phyloP scores from a whole-genome alignment of 2,888 invertebrate species.

The Physocephala rufipes region DNA sequence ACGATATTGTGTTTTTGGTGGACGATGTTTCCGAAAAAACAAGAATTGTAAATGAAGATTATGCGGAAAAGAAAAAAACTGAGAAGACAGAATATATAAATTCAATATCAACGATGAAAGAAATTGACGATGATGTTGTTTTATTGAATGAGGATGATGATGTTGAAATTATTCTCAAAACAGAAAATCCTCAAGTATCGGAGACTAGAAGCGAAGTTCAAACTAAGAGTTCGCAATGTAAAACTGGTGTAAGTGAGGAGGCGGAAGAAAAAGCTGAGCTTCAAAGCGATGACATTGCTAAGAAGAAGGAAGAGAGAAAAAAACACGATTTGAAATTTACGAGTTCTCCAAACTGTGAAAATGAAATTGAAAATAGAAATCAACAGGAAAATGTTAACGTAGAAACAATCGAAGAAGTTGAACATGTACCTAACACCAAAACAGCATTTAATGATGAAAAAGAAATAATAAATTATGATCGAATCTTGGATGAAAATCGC shows the following conservation, averaged over 20 bases:
- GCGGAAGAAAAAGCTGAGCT: slow-evolving; percentile 31
- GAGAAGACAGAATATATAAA: slow-evolving; percentile 18
- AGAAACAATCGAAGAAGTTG: background rate
- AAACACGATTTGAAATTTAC: no score
- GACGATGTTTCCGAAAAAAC: slow-evolving; percentile 39
- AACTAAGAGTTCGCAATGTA: slow-evolving; percentile 20
- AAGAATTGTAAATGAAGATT: slow-evolving; percentile 2
- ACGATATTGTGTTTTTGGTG: slow-evolving; percentile 58
- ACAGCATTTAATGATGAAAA: background rate
- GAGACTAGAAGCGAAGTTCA: slow-evolving; percentile 1
- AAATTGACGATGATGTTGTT: slow-evolving; percentile 53
- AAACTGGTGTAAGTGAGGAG: slow-evolving; percentile 27
- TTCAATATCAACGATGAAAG: background rate
- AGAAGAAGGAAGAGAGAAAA: no score
- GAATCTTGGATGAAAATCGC: background rate
- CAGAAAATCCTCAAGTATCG: background rate
- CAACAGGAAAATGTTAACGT: background rate
- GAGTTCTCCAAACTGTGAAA: no score
- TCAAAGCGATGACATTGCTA: background rate
- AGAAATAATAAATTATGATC: background rate
- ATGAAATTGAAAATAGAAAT: background rate
- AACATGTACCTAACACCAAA: background rate
- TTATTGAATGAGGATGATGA: slow-evolving; percentile 51
- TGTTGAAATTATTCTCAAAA: slow-evolving; percentile 3
- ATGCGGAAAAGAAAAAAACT: slow-evolving; percentile 2